Evolutionary conservation across 2,888 invertebrate genomes (phyloP).

Genomic region (Timema podura): DNA sequence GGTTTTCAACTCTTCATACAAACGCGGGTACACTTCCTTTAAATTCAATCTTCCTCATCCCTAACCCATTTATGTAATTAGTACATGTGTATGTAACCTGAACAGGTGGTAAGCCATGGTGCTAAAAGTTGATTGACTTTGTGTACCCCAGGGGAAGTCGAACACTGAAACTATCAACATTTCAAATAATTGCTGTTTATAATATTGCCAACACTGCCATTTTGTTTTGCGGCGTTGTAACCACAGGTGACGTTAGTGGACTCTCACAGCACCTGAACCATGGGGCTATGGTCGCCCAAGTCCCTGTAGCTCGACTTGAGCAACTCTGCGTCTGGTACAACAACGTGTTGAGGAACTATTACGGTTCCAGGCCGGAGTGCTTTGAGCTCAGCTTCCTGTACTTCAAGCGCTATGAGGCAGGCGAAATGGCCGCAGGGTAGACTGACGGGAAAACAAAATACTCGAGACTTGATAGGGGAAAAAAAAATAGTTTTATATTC

Average conservation of each 20-base stretch:
- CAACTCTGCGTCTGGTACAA: constrained; percentile 29
- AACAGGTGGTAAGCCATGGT: too few species aligned
- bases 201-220: constrained; percentile 29
- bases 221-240: too few species aligned
- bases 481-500: background rate
- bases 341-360: constrained; percentile 25
- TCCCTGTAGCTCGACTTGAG: constrained; percentile 31
- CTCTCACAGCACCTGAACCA: constrained; percentile 48
- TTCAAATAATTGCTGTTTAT: constrained; percentile 7
- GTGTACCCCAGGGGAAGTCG: too few species aligned
- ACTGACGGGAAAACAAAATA: too few species aligned
- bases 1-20: too few species aligned
- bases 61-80: too few species aligned
- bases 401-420: constrained; percentile 28
- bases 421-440: constrained; percentile 25
- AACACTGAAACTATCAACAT: too few species aligned
- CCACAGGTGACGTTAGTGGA: constrained; percentile 49
- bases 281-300: constrained; percentile 51
- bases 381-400: constrained; percentile 31
- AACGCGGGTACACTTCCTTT: too few species aligned
- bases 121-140: too few species aligned
- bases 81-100: too few species aligned
- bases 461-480: too few species aligned
- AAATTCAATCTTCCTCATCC: too few species aligned
- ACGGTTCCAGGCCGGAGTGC: constrained; percentile 24